Conservation (phyloP, 2,888 invertebrate species). For the Meandrusa payeni region DNA sequence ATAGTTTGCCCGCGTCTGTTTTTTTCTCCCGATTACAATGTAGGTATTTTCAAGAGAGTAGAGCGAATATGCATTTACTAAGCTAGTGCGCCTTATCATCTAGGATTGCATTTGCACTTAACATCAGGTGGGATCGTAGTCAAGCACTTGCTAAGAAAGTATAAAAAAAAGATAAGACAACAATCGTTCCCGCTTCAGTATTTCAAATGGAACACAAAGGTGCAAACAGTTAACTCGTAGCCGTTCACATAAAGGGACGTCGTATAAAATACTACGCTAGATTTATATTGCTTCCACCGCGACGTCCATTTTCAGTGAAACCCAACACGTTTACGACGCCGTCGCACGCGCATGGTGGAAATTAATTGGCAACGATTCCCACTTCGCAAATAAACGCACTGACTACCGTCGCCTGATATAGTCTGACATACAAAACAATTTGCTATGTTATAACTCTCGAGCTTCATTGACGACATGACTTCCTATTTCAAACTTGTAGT, state of each 20-base stretch:
- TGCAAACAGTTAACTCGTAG: conserved; percentile 17
- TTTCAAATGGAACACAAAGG: conserved; percentile 6
- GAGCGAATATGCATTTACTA: too few relatives aligned
- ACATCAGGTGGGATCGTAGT: too few relatives aligned
- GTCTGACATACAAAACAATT: conserved; percentile 2
- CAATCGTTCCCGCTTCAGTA: conserved; percentile 13
- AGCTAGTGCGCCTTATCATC: too few relatives aligned
- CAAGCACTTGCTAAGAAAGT: too few relatives aligned
- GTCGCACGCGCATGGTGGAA: conserved; percentile 17
- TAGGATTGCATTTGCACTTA: too few relatives aligned
- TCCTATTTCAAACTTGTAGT: too few relatives aligned
- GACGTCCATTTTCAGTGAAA: conserved; percentile 21
- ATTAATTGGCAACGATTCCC: conserved; percentile 20
- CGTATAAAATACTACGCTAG: conserved; percentile 20
- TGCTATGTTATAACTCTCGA: neutral
- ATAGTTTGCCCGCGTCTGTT: too few relatives aligned
- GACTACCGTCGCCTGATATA: neutral
- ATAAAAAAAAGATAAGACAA: too few relatives aligned
- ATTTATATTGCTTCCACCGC: conserved; percentile 21
- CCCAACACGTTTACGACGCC: conserved; percentile 18
- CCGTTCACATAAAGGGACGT: conserved; percentile 22
- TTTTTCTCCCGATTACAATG: too few relatives aligned
- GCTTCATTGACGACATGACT: too few relatives aligned
- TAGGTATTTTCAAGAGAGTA: too few relatives aligned
- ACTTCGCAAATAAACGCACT: conserved; percentile 8